Conservation (phyloP, 1,140 invertebrate species). For the Eulimnadia texana region DNA sequence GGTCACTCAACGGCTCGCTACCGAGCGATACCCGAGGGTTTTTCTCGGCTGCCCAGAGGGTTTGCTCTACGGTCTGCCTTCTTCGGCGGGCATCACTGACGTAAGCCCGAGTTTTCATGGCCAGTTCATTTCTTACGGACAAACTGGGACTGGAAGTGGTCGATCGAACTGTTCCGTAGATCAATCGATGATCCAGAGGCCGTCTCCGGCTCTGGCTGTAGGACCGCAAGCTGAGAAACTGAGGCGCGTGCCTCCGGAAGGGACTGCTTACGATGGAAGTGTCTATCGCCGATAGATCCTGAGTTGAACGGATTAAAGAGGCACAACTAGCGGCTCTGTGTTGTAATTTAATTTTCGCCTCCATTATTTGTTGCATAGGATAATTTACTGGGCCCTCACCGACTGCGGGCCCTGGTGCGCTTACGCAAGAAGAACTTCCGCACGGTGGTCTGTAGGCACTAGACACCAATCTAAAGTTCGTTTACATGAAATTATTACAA, state of each 20-base stretch:
- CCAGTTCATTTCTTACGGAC: neutral
- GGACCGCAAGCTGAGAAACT: slow-evolving; percentile 13
- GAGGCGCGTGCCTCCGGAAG: slow-evolving; percentile 6
- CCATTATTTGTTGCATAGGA: neutral
- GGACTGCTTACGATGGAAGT: neutral
- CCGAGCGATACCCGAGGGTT: neutral
- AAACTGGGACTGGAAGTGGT: neutral
- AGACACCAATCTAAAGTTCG: too few relatives aligned
- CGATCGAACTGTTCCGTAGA: neutral
- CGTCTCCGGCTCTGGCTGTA: neutral
- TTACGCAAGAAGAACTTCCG: neutral
- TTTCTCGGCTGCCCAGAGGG: neutral
- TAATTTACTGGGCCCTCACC: neutral
- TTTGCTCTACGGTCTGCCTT: slow-evolving; percentile 7
- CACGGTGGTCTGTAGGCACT: too few relatives aligned
- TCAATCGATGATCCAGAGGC: neutral
- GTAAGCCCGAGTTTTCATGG: slow-evolving; percentile 1
- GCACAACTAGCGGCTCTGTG: slow-evolving; percentile 3
- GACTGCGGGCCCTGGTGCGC: neutral
- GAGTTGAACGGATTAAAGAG: neutral
- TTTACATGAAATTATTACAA: too few relatives aligned
- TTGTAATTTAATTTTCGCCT: neutral
- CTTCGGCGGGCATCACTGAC: neutral
- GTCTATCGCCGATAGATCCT: neutral
- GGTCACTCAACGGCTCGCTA: too few relatives aligned